Evolutionary conservation across 1,140 invertebrate species (phyloP).

Genomic region (Venustaconcha ellipsiformis): DNA sequence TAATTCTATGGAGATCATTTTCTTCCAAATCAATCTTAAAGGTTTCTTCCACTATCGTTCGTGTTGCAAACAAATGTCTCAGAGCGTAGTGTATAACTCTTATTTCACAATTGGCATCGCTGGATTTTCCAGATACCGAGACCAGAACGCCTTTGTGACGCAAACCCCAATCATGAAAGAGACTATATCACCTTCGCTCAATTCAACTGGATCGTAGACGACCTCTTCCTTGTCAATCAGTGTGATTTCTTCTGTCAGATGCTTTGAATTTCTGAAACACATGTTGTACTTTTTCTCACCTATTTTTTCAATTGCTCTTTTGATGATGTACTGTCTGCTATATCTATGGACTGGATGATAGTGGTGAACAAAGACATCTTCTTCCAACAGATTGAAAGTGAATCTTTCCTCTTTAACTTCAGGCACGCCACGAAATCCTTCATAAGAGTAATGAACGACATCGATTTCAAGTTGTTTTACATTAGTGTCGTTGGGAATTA

Average conservation of each 20-base stretch:
- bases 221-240: conserved; percentile 2
- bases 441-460: conserved; percentile 10
- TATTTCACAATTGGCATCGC: neutral
- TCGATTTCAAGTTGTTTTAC: neutral
- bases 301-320: conserved; percentile 3
- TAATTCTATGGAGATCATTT: neutral
- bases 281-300: conserved; percentile 11
- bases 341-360: conserved; percentile 20
- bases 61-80: neutral
- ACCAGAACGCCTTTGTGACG: conserved; percentile 9
- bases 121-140: too few relatives aligned
- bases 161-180: conserved; percentile 16
- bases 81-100: conserved; percentile 15
- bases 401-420: conserved; percentile 10
- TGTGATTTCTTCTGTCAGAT: conserved; percentile 15
- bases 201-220: neutral
- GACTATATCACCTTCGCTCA: conserved; percentile 4
- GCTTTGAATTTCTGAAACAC: neutral
- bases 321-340: conserved; percentile 6
- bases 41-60: conserved; percentile 18
- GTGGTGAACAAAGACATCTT: conserved; percentile 13
- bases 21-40: conserved; percentile 8
- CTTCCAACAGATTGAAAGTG: neutral
- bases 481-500: neutral
- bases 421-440: neutral